Percentiles rank a stretch among this genome's conserved stretches.
phyloP scores from a whole-genome alignment of 2,113 vertebrate genomes.

The Chamaea fasciata region DNA sequence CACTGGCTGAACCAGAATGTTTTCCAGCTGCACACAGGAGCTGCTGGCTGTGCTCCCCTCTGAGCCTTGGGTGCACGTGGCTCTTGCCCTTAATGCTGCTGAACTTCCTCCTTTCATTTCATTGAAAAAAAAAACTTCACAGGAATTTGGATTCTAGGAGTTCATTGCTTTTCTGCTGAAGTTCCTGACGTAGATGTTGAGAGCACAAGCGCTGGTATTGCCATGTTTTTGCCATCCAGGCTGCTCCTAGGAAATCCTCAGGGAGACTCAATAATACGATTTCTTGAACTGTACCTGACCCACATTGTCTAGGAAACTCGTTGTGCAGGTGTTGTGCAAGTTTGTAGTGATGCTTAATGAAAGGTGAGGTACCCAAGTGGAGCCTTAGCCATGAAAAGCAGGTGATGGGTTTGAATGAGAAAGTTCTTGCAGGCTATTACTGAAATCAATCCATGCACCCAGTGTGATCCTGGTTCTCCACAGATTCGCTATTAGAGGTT shows the following conservation, averaged over 20 bases:
- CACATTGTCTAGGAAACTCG: not conserved
- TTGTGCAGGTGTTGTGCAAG: not conserved
- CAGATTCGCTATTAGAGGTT: not conserved
- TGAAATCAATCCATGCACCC: not conserved
- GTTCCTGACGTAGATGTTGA: not conserved
- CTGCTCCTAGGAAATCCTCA: not conserved
- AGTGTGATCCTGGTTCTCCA: not conserved
- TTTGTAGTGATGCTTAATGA: not conserved
- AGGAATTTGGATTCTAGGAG: not conserved
- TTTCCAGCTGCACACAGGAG: not conserved
- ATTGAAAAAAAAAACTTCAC: not conserved
- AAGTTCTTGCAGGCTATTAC: rapidly evolving
- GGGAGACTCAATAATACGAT: not conserved
- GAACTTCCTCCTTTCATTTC: slow-evolving; percentile 22
- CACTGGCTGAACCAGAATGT: not conserved
- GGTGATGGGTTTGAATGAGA: not conserved
- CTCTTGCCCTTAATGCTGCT: not conserved
- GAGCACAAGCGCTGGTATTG: not conserved
- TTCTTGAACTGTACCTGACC: slow-evolving; percentile 16
- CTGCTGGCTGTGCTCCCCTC: not conserved
- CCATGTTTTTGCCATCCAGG: not conserved
- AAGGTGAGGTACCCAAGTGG: not conserved
- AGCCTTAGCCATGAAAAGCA: not conserved
- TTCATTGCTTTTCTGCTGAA: not conserved
- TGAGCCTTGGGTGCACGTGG: not conserved